Percentiles rank a stretch among this genome's conserved stretches.
These are phyloP conservation scores for Atopsyche davidsoni DNA, from an alignment of 1,140 invertebrate genomes.

Conservation along the genomic window DNA sequence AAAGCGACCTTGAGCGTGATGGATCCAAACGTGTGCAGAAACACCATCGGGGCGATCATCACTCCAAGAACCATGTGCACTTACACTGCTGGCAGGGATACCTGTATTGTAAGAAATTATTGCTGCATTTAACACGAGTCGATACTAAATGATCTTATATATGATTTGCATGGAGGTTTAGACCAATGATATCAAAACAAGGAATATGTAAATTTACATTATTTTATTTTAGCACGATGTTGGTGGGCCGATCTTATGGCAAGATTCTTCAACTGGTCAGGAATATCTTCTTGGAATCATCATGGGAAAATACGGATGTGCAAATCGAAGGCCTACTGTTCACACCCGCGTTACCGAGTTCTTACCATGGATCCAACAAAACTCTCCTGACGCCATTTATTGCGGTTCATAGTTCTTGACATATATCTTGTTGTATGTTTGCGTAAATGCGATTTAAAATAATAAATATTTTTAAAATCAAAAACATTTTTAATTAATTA, in stretches of 20 bases:
- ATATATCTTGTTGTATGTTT: too few species aligned
- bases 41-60: slow-evolving; percentile 28
- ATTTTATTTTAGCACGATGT: slow-evolving; percentile 53
- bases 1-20: slow-evolving; percentile 55
- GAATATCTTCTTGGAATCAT: slow-evolving; percentile 50
- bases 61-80: slow-evolving; percentile 62
- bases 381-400: slow-evolving; percentile 37
- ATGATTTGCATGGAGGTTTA: too few species aligned
- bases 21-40: slow-evolving; percentile 43
- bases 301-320: slow-evolving; percentile 49
- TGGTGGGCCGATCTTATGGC: slow-evolving; percentile 60
- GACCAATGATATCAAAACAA: too few species aligned
- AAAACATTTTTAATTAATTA: too few species aligned
- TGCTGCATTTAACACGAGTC: too few species aligned
- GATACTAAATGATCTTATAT: too few species aligned
- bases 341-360: slow-evolving; percentile 47
- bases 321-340: slow-evolving; percentile 39
- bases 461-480: too few species aligned
- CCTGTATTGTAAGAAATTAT: slow-evolving; percentile 56
- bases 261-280: slow-evolving; percentile 40
- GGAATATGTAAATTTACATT: too few species aligned
- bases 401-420: slow-evolving; percentile 34
- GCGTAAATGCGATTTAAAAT: too few species aligned
- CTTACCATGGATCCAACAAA: slow-evolving; percentile 48
- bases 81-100: slow-evolving; percentile 53